phyloP scores from a whole-genome alignment of 2,113 vertebrate species.

The Cochlearius cochlearius region DNA sequence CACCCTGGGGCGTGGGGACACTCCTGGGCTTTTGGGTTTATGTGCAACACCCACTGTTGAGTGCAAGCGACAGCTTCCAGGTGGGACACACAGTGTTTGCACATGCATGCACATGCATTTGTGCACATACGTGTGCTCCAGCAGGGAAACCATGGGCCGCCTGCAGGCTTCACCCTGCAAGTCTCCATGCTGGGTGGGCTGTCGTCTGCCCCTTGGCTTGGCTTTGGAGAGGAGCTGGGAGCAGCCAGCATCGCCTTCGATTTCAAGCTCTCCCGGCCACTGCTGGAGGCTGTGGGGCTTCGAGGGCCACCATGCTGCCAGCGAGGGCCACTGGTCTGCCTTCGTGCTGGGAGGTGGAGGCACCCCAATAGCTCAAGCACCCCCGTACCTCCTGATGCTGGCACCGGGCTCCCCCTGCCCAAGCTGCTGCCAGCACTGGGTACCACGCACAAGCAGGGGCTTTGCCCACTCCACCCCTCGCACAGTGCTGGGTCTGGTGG shows the following conservation, averaged over 20 bases:
- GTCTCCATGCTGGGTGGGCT: background rate
- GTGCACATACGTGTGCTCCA: background rate
- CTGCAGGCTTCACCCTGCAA: background rate
- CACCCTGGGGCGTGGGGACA: background rate
- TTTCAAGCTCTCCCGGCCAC: background rate
- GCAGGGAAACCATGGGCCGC: background rate
- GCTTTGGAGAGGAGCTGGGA: background rate
- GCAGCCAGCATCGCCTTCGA: accelerated
- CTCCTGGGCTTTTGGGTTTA: background rate
- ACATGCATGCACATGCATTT: accelerated
- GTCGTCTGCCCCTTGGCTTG: background rate
- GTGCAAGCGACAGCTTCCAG: background rate
- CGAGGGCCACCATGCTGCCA: accelerated
- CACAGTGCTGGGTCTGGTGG: background rate
- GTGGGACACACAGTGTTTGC: background rate
- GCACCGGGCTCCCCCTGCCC: background rate
- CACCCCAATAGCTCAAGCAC: background rate
- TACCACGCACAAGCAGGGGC: accelerated
- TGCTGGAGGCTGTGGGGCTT: background rate
- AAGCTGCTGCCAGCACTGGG: background rate
- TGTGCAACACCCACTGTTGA: background rate
- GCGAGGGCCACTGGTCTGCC: accelerated
- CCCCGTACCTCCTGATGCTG: background rate
- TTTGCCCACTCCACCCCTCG: background rate
- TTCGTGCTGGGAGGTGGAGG: background rate